Percentiles rank a stretch among this genome's conserved stretches.
Evolutionary conservation across 2,797 vertebrate species (phyloP).

Genomic region (Rhinoraja longicauda): DNA sequence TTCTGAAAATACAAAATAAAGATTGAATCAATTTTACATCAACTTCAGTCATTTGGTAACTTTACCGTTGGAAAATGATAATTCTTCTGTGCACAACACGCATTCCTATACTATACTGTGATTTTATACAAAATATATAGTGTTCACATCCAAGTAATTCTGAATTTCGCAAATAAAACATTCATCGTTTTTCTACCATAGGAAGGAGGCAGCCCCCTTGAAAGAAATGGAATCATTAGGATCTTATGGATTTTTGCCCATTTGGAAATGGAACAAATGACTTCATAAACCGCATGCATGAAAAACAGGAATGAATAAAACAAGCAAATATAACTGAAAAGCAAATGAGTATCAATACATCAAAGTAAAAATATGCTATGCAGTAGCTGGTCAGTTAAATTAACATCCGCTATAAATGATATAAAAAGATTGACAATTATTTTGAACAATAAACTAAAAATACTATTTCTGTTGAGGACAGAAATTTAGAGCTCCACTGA

Average conservation of each 20-base stretch:
- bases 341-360: background rate
- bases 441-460: background rate
- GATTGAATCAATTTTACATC: slow-evolving; percentile 39
- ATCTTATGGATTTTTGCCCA: background rate
- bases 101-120: background rate
- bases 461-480: background rate
- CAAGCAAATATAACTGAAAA: background rate
- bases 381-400: background rate
- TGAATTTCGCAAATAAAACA: background rate
- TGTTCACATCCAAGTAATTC: background rate
- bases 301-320: background rate
- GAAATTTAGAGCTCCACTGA: too few species aligned
- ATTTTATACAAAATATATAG: background rate
- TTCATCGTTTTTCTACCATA: background rate
- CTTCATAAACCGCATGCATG: background rate
- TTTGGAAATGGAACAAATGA: background rate
- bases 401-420: background rate
- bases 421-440: background rate
- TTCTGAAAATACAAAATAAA: slow-evolving; percentile 61
- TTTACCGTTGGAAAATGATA: background rate
- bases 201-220: background rate
- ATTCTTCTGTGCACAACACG: background rate
- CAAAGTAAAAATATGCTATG: background rate
- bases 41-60: background rate
- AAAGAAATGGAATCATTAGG: background rate